Evolutionary conservation across 2,113 vertebrate genomes (phyloP), one percentile per base, ranked within the genome.

Genomic region (Bagarius yarrelli): DNA sequence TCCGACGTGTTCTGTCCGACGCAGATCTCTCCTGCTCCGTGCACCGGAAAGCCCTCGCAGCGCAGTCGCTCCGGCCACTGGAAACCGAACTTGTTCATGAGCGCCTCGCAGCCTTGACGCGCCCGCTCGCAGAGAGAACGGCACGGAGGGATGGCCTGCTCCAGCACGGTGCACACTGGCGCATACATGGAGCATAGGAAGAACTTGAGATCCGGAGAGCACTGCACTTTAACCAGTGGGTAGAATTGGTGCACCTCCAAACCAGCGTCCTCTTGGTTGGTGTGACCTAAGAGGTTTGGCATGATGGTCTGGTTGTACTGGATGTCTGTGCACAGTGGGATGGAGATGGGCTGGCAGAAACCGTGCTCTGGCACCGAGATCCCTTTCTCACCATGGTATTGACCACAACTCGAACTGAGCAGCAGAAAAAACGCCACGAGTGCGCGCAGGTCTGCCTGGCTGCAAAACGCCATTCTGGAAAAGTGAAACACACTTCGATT

Each of bases 1-100:
- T 95, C 94, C 0, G 95, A 95, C 0, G 93, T 95, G 91, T 96
- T 95, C 84, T 96, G 95, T 9, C 95, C 95, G 77, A 96, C 95
- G 75, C 95, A 96, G 88, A 96, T 95, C 88, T 95, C 94, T 0
- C 93, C 94, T 0, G 91, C 92, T 0, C 95, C 95, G 40, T 96
- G 94, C 32, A 95, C 90, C 0, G 95, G 95, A 86, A 95, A 95
- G 88, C 94, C 92, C 88, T 95, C 92, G 61, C 95, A 96, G 78
- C 91, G 94, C 27, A 96, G 91, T 1, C 93, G 87, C 82, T 96
- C 93, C 0, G 95, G 95, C 95, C 95, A 96, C 89, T 94, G 94
- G 88, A 96, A 95, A 27, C 95, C 95, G 21, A 96, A 96, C 83
- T 93, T 94, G 80, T 95, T 96, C 95, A 96, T 95, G 81, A 96